Evolutionary conservation across 1,140 invertebrate species (phyloP), one percentile per base, ranked within the genome.

Genomic region (Scaptomyza pallida): DNA sequence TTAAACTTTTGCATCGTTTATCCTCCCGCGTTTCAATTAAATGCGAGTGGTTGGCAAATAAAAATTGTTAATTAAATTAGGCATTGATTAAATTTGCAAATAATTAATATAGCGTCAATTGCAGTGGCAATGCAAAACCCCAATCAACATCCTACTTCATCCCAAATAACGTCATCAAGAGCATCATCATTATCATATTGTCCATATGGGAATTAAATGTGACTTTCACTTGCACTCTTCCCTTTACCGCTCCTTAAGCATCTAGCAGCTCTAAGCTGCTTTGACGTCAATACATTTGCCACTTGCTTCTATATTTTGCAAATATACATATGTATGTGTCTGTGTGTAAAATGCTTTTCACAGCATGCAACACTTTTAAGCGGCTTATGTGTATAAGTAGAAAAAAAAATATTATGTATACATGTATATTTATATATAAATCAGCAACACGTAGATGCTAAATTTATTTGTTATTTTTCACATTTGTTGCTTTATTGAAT

Each of bases 21-120:
- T 9, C 30, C 23, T 21, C n/a, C 30, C 43, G 15, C 43, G 21
- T 21, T 43, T 30, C 21, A 21, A 47, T 48, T 37, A 12, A 19
- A 9, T 57, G 33, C n/a, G 45, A 59, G 57, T 60, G 48, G 23
- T 43, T 57, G 21, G 55, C 51, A 65, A 72, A 70, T 74, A 71
- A 74, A 71, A 74, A 78, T 19, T 43, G 75, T 72, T 76, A 85
- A 85, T 83, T 83, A 63, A 85, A 83, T 83, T 77, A 86, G 63
- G 43, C 47, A 48, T 67, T 71, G 57, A 81, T 86, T 86, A 47
- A 76, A 85, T 81, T 81, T 74, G 68, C 73, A 81, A 73, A 48
- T 74, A 77, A 86, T 85, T 80, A 77, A 68, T 74, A 71, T 75
- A 82, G 74, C 72, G 74, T 47, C 47, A 82, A 78, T 83, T 75